These are phyloP conservation scores for Merluccius polli DNA, from an alignment of 2,797 vertebrate genomes.

Conservation along the genomic window DNA sequence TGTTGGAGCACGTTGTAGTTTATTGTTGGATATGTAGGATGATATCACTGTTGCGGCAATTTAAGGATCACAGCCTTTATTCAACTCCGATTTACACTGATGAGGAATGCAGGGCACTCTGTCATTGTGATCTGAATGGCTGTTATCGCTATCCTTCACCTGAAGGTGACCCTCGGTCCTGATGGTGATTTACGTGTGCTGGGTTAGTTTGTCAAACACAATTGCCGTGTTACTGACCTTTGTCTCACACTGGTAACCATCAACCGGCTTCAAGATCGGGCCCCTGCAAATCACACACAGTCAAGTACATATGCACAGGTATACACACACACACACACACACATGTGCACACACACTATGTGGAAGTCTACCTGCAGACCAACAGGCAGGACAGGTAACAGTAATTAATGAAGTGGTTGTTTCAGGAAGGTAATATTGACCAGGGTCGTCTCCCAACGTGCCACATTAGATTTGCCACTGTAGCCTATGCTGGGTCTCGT, in stretches of 20 bases:
- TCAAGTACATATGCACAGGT: background rate
- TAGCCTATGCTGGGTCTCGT: constrained; percentile 16
- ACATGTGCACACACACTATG: no score
- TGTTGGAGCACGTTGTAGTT: background rate
- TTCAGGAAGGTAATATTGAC: constrained; percentile 28
- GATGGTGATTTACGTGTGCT: background rate
- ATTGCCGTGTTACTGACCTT: constrained; percentile 30
- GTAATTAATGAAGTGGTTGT: constrained; percentile 43
- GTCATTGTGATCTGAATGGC: constrained; percentile 17
- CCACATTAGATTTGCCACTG: constrained; percentile 26
- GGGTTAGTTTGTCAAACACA: constrained; percentile 28
- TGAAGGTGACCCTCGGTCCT: constrained; percentile 31
- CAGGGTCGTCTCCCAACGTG: constrained; percentile 21
- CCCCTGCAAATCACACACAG: constrained; percentile 15
- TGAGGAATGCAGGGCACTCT: constrained; percentile 41
- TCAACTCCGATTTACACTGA: constrained; percentile 33
- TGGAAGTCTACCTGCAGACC: background rate
- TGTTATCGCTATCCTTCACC: constrained; percentile 21
- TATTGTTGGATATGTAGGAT: background rate
- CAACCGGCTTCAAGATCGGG: constrained; percentile 1
- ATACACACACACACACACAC: background rate
- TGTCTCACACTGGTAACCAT: constrained; percentile 9
- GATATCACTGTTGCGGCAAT: background rate
- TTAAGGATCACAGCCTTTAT: background rate
- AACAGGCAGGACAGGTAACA: constrained; percentile 27